Conservation (phyloP, 2,113 vertebrate genomes). For the Numida meleagris region DNA sequence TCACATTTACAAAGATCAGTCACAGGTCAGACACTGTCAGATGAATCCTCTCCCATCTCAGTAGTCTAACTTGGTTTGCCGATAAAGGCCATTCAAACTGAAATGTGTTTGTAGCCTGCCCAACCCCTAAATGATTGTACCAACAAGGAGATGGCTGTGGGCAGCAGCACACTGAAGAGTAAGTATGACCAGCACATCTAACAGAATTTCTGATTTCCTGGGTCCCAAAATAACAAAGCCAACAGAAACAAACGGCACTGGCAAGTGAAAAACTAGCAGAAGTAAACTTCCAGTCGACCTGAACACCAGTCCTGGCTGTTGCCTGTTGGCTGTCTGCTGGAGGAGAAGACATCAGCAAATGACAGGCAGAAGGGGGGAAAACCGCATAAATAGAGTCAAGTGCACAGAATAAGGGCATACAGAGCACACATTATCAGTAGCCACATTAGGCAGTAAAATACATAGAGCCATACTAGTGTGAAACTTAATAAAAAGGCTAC, state of each 20-base stretch:
- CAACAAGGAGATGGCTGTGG: neutral
- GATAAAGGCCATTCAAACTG: no score
- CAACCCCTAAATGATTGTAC: neutral
- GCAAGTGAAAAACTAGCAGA: neutral
- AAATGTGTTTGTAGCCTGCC: neutral
- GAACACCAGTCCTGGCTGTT: neutral
- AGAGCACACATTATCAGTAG: neutral
- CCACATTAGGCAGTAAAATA: neutral
- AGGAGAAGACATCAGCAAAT: neutral
- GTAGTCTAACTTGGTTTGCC: neutral
- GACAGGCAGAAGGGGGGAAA: neutral
- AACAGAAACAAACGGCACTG: neutral
- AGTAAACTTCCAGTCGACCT: neutral
- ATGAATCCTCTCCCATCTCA: no score
- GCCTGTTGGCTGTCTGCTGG: neutral
- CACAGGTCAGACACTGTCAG: neutral
- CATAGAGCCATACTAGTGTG: neutral
- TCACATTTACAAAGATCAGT: neutral
- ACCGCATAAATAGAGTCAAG: rapidly evolving
- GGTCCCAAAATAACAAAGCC: neutral
- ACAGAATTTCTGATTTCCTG: neutral
- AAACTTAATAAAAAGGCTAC: neutral
- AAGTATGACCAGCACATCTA: no score
- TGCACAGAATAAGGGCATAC: rapidly evolving
- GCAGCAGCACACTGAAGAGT: neutral